Base-by-base conservation (phyloP, 1,140 invertebrate genomes). In the Drosophila murphyi region DNA sequence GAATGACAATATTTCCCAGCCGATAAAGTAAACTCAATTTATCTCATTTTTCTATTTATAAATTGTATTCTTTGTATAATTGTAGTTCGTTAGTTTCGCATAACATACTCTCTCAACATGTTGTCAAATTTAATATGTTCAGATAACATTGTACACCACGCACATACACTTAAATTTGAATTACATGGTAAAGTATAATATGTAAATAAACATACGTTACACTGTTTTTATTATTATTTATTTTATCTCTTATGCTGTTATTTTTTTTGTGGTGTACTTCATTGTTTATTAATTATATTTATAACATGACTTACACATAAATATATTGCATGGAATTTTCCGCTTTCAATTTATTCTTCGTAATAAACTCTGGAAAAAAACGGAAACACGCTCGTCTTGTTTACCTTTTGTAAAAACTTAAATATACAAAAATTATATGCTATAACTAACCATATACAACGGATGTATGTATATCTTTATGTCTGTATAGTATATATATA, bases 21-120 rank as follows among this genome's bases (percentile, higher is more conserved):
- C 2, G 5, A 41, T 41, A 39, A 10, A 35, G 5, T 10, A 56
- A 55, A 67, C 20, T 37, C n/a, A 51, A 57, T 8, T 3, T 12
- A 6, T 70, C 54, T 54, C 34, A 64, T 59, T 29, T 81, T 63
- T 77, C 82, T 87, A 87, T 87, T 87, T 88, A 87, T 87, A 87
- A 88, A 88, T 87, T 87, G 78, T 87, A 83, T 88, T 87, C 80
- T 87, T 87, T 87, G 82, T 87, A 87, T 87, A 88, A 88, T 87
- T 88, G 76, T 88, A 87, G 85, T 87, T 87, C 81, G 73, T 87
- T 87, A 87, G 83, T 86, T 88, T 87, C 77, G 80, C 83, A 82
- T 88, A 87, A 87, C 82, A 87, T 87, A 88, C 80, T 81, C 80
- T 71, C 71, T 81, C 68, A 86, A 87, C 82, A 87, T 72, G 68